These are phyloP conservation scores for Bucorvus abyssinicus DNA, from an alignment of 2,797 vertebrate species.

Conservation along the genomic window DNA sequence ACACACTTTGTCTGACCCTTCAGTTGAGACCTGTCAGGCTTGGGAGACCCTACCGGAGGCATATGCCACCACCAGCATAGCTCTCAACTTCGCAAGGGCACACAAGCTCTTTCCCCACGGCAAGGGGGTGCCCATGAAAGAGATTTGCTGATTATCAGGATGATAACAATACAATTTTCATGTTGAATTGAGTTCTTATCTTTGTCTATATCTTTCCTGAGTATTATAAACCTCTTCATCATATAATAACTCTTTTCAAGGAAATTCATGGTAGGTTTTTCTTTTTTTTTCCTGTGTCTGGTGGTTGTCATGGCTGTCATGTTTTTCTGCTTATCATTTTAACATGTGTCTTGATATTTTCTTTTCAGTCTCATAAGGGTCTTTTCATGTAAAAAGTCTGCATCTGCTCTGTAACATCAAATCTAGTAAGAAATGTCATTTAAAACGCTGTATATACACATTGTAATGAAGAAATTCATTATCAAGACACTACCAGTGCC, in stretches of 20 bases:
- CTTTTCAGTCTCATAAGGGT: neutral
- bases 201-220: neutral
- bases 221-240: neutral
- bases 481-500: accelerated
- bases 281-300: neutral
- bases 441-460: neutral
- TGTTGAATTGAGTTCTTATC: neutral
- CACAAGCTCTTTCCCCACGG: too few relatives aligned
- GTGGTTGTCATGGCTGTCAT: neutral
- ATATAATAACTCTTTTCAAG: neutral
- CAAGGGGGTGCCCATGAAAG: too few relatives aligned
- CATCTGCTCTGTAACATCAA: neutral
- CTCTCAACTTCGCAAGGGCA: too few relatives aligned
- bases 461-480: neutral
- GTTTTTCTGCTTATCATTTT: neutral
- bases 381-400: neutral
- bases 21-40: too few relatives aligned
- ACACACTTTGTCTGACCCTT: too few relatives aligned
- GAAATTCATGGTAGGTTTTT: neutral
- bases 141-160: neutral
- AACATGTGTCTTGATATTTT: neutral
- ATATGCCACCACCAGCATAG: too few relatives aligned
- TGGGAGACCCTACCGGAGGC: too few relatives aligned
- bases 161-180: neutral
- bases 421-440: neutral